Percentiles rank a stretch among this genome's conserved stretches.
Conservation (phyloP, 2,113 vertebrate genomes). For the Nanorana parkeri region DNA sequence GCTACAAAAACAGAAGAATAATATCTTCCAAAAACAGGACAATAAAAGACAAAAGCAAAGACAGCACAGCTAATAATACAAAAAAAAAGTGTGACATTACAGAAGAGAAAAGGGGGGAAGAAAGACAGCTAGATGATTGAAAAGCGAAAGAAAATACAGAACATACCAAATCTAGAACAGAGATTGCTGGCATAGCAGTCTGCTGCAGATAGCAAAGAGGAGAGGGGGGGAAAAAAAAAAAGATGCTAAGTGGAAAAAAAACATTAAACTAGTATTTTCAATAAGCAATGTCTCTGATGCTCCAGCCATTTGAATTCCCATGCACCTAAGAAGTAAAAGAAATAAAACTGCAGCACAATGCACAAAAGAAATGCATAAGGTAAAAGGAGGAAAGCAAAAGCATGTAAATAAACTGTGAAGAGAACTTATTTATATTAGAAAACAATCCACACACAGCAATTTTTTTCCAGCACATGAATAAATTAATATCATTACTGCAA, state of each 20-base stretch:
- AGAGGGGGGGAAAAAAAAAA: slow-evolving; percentile 69
- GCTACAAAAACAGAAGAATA: slow-evolving; percentile 25
- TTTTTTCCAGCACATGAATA: not conserved
- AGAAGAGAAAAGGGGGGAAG: slow-evolving; percentile 50
- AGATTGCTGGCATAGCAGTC: slow-evolving; percentile 99
- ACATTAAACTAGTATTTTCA: slow-evolving; percentile 62
- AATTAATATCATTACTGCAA: no score
- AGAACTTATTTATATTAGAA: not conserved
- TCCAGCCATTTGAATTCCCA: slow-evolving; percentile 52
- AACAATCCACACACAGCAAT: not conserved
- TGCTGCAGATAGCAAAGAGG: slow-evolving; percentile 88
- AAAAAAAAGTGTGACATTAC: slow-evolving; percentile 42
- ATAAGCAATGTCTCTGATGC: slow-evolving; percentile 45
- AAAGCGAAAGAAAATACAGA: slow-evolving; percentile 79
- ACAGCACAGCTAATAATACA: slow-evolving; percentile 62
- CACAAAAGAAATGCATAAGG: not conserved
- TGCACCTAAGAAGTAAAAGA: slow-evolving; percentile 14
- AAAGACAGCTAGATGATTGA: slow-evolving; percentile 69
- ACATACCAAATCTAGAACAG: slow-evolving; percentile 99
- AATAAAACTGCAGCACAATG: slow-evolving; percentile 38
- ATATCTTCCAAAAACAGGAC: slow-evolving; percentile 55
- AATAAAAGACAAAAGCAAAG: slow-evolving; percentile 62
- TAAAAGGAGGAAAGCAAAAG: not conserved
- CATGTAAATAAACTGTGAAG: not conserved
- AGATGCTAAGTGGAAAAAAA: slow-evolving; percentile 81